Evolutionary conservation across 2,888 invertebrate genomes (phyloP).

Genomic region (Drosophila subsilvestris): DNA sequence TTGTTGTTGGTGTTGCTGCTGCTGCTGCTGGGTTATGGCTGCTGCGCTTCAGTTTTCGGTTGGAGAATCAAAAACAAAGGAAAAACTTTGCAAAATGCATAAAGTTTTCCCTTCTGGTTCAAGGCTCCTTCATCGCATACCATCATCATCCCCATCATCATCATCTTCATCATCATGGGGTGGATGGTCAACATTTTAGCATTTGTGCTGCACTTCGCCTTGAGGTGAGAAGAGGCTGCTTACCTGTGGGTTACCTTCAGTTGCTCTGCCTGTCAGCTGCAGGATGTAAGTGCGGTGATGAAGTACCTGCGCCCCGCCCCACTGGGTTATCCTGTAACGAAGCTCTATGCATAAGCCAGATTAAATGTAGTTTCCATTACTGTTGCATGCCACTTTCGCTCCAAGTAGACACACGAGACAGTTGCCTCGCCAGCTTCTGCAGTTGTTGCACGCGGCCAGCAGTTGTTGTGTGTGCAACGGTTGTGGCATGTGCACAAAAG

Average conservation of each 20-base stretch:
- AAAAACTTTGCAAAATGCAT: slow-evolving; percentile 37
- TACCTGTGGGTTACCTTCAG: slow-evolving; percentile 12
- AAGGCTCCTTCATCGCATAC: slow-evolving; percentile 22
- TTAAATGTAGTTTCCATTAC: slow-evolving; percentile 49
- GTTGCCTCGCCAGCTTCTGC: slow-evolving; percentile 8
- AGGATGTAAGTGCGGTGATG: slow-evolving; percentile 24
- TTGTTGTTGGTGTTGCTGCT: background rate
- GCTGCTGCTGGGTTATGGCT: background rate
- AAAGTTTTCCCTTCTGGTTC: slow-evolving; percentile 30
- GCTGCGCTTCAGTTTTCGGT: slow-evolving; percentile 2
- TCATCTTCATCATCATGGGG: background rate
- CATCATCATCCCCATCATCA: background rate
- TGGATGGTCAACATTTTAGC: slow-evolving; percentile 30
- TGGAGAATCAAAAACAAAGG: slow-evolving; percentile 40
- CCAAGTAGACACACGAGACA: slow-evolving; percentile 29
- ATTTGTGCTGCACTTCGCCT: slow-evolving; percentile 7
- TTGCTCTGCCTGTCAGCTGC: slow-evolving; percentile 2
- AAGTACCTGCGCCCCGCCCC: slow-evolving; percentile 7
- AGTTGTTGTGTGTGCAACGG: background rate
- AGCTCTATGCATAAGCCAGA: slow-evolving; percentile 39
- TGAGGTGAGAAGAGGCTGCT: slow-evolving; percentile 9
- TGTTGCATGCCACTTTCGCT: slow-evolving; percentile 46
- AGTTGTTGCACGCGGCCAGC: slow-evolving; percentile 10
- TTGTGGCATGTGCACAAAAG: background rate
- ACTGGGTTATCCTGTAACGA: slow-evolving; percentile 15